Percentiles rank a stretch among this genome's conserved stretches.
Evolutionary conservation across 2,888 invertebrate species (phyloP).

Genomic region (Heterodera filipjevi): DNA sequence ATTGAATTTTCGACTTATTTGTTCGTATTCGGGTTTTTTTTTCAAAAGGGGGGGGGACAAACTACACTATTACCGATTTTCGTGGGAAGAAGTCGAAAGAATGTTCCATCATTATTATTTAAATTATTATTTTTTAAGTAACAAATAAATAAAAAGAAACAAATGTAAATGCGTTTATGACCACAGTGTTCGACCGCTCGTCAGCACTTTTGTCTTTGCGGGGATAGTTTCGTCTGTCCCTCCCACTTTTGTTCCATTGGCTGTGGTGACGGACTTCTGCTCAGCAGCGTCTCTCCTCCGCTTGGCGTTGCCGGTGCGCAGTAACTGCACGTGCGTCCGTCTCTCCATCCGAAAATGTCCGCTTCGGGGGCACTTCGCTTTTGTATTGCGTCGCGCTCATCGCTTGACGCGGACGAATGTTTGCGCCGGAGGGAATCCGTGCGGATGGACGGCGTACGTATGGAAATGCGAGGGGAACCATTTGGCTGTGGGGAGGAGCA

Average conservation of each 20-base stretch:
- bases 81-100: no score
- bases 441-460: background rate
- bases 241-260: background rate
- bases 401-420: constrained; percentile 20
- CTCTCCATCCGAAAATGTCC: constrained; percentile 39
- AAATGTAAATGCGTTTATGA: no score
- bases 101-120: no score
- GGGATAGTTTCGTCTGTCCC: no score
- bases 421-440: background rate
- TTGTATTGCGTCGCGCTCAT: background rate
- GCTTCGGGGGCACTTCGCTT: constrained; percentile 8
- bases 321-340: constrained; percentile 44
- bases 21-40: no score
- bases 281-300: background rate
- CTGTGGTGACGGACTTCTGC: background rate
- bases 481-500: constrained; percentile 3
- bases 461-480: background rate
- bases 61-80: no score
- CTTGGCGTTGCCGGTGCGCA: constrained; percentile 33
- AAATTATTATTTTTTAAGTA: no score
- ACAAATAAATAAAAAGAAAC: no score
- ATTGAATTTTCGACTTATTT: no score
- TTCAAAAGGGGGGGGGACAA: no score
- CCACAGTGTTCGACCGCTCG: no score
- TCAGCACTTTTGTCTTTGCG: no score